phyloP scores from a whole-genome alignment of 1,140 invertebrate species.

The Drosophila mojavensis region DNA sequence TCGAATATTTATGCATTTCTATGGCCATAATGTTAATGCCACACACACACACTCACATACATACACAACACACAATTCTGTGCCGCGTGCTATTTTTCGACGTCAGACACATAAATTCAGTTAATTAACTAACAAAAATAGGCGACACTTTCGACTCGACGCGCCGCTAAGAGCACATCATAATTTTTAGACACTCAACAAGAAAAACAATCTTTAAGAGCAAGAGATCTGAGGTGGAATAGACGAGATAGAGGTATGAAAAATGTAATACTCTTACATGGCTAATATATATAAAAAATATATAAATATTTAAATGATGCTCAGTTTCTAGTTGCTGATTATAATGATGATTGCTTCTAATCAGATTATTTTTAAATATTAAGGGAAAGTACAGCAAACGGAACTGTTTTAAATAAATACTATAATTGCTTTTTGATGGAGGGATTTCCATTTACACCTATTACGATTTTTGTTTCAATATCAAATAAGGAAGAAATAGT shows the following conservation, averaged over 20 bases:
- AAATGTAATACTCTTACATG: constrained; percentile 1
- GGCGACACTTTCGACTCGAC: constrained; percentile 63
- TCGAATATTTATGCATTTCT: constrained; percentile 71
- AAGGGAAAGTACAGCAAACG: too few relatives aligned
- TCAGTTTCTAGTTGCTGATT: too few relatives aligned
- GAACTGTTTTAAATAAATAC: too few relatives aligned
- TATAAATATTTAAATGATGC: too few relatives aligned
- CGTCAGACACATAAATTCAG: constrained; percentile 81
- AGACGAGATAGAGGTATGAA: too few relatives aligned
- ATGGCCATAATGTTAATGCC: constrained; percentile 49
- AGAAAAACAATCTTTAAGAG: constrained; percentile 9
- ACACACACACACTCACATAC: neutral
- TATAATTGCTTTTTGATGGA: too few relatives aligned
- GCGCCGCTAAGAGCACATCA: constrained; percentile 56
- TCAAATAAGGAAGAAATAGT: too few relatives aligned
- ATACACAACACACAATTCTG: constrained; percentile 31
- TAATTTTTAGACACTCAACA: constrained; percentile 60
- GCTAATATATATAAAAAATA: too few relatives aligned
- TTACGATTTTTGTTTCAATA: too few relatives aligned
- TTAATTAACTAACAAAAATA: constrained; percentile 78
- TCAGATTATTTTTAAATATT: too few relatives aligned
- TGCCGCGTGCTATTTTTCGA: constrained; percentile 77
- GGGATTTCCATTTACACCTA: too few relatives aligned
- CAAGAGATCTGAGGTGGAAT: neutral
- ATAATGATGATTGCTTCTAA: too few relatives aligned